phyloP scores from a whole-genome alignment of 2,888 invertebrate genomes.

The Phymatocera aterrima region DNA sequence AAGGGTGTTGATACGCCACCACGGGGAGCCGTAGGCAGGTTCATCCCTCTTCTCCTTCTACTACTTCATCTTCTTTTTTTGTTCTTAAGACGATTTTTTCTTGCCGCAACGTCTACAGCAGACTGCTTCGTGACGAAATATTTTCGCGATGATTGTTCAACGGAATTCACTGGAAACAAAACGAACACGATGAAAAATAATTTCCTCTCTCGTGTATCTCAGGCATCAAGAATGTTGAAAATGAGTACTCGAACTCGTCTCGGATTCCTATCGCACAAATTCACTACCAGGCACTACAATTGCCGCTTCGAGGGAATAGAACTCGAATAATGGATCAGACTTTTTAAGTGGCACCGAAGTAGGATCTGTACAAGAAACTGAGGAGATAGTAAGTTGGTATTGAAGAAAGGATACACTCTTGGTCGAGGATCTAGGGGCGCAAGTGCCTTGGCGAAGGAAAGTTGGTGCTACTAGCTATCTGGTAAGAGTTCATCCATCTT shows the following conservation, averaged over 20 bases:
- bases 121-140: background rate
- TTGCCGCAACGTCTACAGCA: constrained; percentile 18
- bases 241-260: constrained; percentile 16
- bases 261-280: background rate
- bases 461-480: constrained; percentile 47
- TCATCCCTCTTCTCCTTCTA: constrained; percentile 39
- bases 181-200: background rate
- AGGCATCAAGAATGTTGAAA: too few species aligned
- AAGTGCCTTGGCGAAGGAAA: constrained; percentile 1
- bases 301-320: constrained; percentile 33
- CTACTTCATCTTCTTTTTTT: constrained; percentile 25
- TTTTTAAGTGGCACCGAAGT: constrained; percentile 57
- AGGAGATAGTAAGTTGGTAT: constrained; percentile 46
- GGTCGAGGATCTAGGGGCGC: background rate
- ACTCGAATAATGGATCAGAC: constrained; percentile 54
- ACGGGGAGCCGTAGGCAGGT: constrained; percentile 26
- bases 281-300: background rate
- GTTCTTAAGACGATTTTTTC: constrained; percentile 16
- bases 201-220: background rate
- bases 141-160: background rate
- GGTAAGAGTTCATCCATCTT: constrained; percentile 57
- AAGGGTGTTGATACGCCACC: constrained; percentile 33
- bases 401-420: constrained; percentile 17
- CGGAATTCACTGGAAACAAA: background rate
- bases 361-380: constrained; percentile 51